Evolutionary conservation across 2,113 vertebrate species (phyloP).

Genomic region (Merops nubicus): DNA sequence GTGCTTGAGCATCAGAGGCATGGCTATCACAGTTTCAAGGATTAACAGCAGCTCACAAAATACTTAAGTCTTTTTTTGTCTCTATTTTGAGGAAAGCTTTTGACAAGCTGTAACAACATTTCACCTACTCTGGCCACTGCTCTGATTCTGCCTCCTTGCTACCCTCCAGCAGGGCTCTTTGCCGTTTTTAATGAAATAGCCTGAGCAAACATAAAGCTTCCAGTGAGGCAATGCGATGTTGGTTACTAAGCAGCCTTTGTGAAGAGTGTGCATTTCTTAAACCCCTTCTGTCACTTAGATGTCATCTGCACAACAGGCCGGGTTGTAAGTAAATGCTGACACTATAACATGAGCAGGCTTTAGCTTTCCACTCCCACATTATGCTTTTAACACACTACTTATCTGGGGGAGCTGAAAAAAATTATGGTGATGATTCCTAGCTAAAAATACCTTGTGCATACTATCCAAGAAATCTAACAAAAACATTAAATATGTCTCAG

Average conservation of each 20-base stretch:
- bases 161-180: neutral
- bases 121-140: neutral
- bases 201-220: constrained; percentile 1
- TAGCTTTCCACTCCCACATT: neutral
- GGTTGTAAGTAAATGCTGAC: neutral
- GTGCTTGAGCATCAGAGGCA: neutral
- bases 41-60: neutral
- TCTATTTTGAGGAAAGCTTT: neutral
- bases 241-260: constrained; percentile 29
- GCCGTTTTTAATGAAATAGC: neutral
- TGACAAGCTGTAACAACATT: neutral
- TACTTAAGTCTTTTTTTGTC: neutral
- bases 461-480: constrained; percentile 8
- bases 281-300: neutral
- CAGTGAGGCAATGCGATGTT: neutral
- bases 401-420: neutral
- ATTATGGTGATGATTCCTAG: neutral
- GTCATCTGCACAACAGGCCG: neutral
- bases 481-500: constrained; percentile 28
- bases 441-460: neutral
- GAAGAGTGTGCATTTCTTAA: neutral
- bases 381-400: neutral
- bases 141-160: neutral
- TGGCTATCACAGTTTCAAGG: neutral
- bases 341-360: neutral